A percentile compares a stretch with the other conserved stretches of the same genome.
phyloP scores from a whole-genome alignment of 2,888 invertebrate species.

The Protonemura montana region DNA sequence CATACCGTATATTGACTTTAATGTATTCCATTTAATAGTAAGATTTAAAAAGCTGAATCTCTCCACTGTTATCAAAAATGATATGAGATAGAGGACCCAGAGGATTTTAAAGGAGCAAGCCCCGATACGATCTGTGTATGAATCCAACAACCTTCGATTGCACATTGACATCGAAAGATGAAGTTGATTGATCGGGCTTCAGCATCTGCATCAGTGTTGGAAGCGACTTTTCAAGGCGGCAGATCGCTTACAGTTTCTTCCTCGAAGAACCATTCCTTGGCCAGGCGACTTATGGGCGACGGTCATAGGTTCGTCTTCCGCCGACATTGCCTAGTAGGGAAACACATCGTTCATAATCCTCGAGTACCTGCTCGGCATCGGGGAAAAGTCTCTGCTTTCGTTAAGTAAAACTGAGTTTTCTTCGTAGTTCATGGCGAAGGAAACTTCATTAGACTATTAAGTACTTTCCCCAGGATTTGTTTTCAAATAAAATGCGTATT shows the following conservation, averaged over 20 bases:
- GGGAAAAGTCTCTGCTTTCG: too few species aligned
- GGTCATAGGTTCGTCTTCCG: slow-evolving; percentile 63
- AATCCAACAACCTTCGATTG: background rate
- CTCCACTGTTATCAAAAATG: too few species aligned
- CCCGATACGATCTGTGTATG: background rate
- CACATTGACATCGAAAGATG: background rate
- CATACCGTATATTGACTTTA: too few species aligned
- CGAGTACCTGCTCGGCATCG: too few species aligned
- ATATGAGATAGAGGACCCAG: too few species aligned
- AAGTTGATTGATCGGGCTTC: background rate
- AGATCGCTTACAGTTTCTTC: slow-evolving; percentile 58
- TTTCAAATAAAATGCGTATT: background rate
- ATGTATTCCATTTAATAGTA: too few species aligned
- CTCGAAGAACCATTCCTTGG: slow-evolving; percentile 65
- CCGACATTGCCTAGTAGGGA: slow-evolving; percentile 60
- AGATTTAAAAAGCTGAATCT: too few species aligned
- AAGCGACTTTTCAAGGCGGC: slow-evolving; percentile 58
- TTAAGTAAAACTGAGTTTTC: too few species aligned
- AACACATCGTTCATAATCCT: too few species aligned
- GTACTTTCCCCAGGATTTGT: too few species aligned
- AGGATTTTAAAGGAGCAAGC: background rate
- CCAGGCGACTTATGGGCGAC: slow-evolving; percentile 61
- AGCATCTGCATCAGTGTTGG: slow-evolving; percentile 44
- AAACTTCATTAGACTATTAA: too few species aligned
- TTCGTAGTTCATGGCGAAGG: too few species aligned